phyloP scores from a whole-genome alignment of 2,888 invertebrate species.

The Metallyticus violacea region DNA sequence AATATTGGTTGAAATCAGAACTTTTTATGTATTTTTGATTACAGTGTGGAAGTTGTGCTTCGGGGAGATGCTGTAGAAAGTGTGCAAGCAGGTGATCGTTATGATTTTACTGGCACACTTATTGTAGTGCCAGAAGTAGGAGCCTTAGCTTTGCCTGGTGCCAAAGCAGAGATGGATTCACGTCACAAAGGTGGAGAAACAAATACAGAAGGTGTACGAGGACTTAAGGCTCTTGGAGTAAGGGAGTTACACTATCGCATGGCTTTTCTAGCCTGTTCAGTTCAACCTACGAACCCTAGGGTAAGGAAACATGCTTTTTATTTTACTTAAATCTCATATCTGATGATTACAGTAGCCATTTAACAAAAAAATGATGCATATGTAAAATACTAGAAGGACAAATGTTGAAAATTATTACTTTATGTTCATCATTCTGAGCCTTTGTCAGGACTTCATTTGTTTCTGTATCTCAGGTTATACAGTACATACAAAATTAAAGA shows the following conservation, averaged over 20 bases:
- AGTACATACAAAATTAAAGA: too few species aligned
- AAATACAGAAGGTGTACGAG: constrained; percentile 81
- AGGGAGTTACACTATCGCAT: constrained; percentile 83
- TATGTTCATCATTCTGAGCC: too few species aligned
- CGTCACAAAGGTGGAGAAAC: constrained; percentile 70
- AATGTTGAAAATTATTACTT: too few species aligned
- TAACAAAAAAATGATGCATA: too few species aligned
- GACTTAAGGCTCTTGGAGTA: constrained; percentile 81
- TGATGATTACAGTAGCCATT: too few species aligned
- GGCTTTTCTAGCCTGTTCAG: constrained; percentile 92
- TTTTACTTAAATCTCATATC: too few species aligned
- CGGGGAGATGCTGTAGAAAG: constrained; percentile 95
- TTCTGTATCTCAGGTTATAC: too few species aligned
- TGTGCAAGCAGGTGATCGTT: constrained; percentile 83
- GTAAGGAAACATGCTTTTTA: constrained; percentile 43
- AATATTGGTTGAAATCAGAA: too few species aligned
- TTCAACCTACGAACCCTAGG: constrained; percentile 79
- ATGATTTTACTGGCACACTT: constrained; percentile 92
- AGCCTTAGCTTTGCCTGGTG: constrained; percentile 79
- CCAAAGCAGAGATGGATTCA: constrained; percentile 76
- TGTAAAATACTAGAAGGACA: too few species aligned
- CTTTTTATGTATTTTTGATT: neutral
- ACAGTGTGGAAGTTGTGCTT: constrained; percentile 83
- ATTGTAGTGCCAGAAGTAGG: constrained; percentile 98
- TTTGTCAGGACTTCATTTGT: too few species aligned